Conservation (phyloP, 2,113 vertebrate species). For the Strix aluco region DNA sequence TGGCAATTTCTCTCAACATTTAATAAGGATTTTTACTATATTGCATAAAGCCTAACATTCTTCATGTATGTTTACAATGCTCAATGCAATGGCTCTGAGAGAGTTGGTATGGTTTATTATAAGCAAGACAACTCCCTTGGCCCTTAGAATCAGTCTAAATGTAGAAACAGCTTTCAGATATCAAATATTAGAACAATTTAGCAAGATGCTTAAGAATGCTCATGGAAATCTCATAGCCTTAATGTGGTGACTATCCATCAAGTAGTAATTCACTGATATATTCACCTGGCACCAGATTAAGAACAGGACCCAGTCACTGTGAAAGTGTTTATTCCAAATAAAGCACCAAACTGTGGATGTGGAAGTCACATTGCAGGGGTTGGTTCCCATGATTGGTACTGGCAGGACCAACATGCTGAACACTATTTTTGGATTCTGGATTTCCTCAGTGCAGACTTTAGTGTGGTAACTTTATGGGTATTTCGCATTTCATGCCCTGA, state of each 20-base stretch:
- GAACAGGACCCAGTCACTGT: neutral
- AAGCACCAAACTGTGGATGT: neutral
- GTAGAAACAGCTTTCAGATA: neutral
- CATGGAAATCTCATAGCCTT: neutral
- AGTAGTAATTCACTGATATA: neutral
- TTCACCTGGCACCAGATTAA: neutral
- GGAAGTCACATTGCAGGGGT: neutral
- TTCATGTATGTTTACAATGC: neutral
- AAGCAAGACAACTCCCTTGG: neutral
- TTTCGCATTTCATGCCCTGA: neutral
- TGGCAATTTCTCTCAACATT: neutral
- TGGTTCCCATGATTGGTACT: neutral
- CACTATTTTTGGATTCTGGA: neutral
- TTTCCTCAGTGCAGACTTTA: neutral
- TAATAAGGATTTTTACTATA: neutral
- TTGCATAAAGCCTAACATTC: slow-evolving; percentile 25
- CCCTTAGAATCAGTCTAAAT: neutral
- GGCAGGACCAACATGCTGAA: neutral
- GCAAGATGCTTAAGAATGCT: neutral
- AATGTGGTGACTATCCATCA: neutral
- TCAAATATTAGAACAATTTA: neutral
- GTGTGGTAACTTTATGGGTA: neutral
- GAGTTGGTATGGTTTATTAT: neutral
- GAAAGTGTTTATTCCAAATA: neutral
- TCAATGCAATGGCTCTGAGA: slow-evolving; percentile 2